These are phyloP conservation scores for Muntiacus reevesi DNA, from an alignment of 2,113 vertebrate species.

Conservation along the genomic window DNA sequence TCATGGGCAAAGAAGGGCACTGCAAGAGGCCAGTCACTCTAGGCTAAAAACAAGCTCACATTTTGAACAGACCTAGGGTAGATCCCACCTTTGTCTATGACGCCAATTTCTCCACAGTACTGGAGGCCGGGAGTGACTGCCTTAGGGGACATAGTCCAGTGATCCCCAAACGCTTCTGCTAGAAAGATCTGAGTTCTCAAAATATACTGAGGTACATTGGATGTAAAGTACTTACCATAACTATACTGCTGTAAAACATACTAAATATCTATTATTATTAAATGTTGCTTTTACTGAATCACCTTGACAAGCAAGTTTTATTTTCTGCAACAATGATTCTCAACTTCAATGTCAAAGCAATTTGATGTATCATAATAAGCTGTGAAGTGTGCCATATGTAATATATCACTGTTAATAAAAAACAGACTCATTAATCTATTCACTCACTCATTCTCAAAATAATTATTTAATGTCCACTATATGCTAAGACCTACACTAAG, in stretches of 20 bases:
- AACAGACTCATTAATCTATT: neutral
- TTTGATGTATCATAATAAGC: neutral
- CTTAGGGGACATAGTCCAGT: neutral
- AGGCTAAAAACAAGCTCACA: neutral
- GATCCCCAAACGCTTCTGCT: neutral
- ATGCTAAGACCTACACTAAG: neutral
- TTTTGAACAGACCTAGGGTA: accelerated
- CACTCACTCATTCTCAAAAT: neutral
- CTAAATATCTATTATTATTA: slow-evolving; percentile 24
- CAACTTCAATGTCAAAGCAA: neutral
- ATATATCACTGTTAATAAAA: slow-evolving; percentile 34
- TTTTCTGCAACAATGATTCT: slow-evolving; percentile 12
- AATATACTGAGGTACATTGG: neutral
- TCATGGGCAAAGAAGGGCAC: neutral
- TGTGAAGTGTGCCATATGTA: neutral
- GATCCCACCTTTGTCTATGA: neutral
- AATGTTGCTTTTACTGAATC: neutral
- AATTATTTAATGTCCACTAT: neutral
- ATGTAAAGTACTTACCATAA: neutral
- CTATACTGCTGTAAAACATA: neutral
- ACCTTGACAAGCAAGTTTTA: slow-evolving; percentile 3
- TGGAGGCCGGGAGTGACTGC: neutral
- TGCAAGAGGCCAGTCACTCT: neutral
- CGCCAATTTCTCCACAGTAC: neutral
- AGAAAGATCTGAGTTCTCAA: neutral